Evolutionary conservation across 2,797 vertebrate genomes (phyloP).

Genomic region (Peromyscus nudipes): DNA sequence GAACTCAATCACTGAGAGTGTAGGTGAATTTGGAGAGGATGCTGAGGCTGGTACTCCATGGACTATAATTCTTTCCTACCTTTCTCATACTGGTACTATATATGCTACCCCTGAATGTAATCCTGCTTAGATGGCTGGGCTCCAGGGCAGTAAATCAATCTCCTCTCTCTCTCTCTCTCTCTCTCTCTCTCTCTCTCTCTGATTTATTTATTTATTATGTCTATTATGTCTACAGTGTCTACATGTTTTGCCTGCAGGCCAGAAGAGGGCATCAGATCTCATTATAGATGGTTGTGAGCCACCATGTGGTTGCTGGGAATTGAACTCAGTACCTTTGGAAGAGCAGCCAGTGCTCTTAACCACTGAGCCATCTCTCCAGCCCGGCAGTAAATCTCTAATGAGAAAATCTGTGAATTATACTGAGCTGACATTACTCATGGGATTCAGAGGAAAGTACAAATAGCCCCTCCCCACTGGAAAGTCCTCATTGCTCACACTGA

Average conservation of each 20-base stretch:
- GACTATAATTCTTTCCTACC: neutral
- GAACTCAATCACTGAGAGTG: neutral
- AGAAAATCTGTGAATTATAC: slow-evolving; percentile 36
- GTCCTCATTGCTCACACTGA: neutral
- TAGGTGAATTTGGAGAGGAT: neutral
- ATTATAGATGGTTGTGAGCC: too few species aligned
- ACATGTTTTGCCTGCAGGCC: too few species aligned
- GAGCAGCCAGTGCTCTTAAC: too few species aligned
- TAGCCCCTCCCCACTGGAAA: neutral
- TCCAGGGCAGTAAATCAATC: neutral
- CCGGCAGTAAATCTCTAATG: neutral
- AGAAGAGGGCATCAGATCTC: too few species aligned
- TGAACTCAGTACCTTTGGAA: too few species aligned
- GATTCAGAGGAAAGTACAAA: neutral
- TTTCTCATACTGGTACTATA: slow-evolving; percentile 39
- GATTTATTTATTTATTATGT: too few species aligned
- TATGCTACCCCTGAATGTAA: neutral
- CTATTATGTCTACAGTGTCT: too few species aligned
- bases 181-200: too few species aligned
- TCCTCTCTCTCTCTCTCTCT: too few species aligned
- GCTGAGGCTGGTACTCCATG: neutral
- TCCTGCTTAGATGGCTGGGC: neutral
- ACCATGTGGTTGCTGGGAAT: too few species aligned
- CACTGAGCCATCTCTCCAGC: too few species aligned
- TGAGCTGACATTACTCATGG: neutral